Evolutionary conservation across 2,888 invertebrate genomes (phyloP).

Genomic region (Globia sparganii): DNA sequence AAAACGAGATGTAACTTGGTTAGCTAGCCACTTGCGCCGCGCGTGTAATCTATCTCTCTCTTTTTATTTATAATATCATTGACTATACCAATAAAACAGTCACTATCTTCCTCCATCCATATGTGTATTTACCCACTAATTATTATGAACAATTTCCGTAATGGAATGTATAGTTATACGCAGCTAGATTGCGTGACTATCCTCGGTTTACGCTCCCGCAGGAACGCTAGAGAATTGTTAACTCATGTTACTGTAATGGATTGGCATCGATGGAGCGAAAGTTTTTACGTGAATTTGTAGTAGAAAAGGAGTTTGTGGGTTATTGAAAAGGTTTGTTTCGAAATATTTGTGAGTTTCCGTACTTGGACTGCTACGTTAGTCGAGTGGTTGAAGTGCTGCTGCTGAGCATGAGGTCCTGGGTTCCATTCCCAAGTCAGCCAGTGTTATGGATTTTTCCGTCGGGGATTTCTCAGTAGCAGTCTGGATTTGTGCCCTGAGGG

Average conservation of each 20-base stretch:
- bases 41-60: too few relatives aligned
- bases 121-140: conserved; percentile 43
- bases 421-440: background rate
- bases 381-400: background rate
- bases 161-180: conserved; percentile 53
- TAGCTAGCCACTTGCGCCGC: too few relatives aligned
- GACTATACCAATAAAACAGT: background rate
- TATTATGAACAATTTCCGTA: conserved; percentile 65
- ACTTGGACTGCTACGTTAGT: background rate
- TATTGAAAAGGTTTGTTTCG: background rate
- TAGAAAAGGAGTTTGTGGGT: background rate
- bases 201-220: conserved; percentile 52
- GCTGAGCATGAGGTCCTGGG: background rate
- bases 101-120: conserved; percentile 6
- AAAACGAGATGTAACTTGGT: background rate
- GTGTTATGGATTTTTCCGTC: too few relatives aligned
- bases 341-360: background rate
- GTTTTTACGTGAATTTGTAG: conserved; percentile 40
- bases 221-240: conserved; percentile 55
- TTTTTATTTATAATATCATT: background rate
- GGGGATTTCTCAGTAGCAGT: background rate
- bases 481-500: background rate
- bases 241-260: conserved; percentile 62
- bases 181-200: conserved; percentile 59
- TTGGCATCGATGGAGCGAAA: conserved; percentile 54